phyloP scores from a whole-genome alignment of 2,113 vertebrate genomes.

The Gymnorhina tibicen region DNA sequence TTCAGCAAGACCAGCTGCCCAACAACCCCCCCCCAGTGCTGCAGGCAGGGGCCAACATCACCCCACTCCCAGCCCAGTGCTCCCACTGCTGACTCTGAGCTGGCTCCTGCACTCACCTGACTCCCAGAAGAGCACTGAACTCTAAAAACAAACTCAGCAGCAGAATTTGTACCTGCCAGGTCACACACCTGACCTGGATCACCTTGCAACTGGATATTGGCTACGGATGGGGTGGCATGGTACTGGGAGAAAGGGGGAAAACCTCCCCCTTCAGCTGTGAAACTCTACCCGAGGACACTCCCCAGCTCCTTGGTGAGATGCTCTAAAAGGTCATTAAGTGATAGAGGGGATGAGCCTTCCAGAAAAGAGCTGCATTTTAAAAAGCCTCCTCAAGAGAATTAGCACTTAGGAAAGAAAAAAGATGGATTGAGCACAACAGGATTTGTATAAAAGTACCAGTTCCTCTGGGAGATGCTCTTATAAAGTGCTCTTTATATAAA shows the following conservation, averaged over 20 bases:
- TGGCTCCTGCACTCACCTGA: neutral
- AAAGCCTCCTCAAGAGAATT: neutral
- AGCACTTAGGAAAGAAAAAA: neutral
- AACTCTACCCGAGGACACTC: neutral
- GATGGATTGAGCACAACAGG: neutral
- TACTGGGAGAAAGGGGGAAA: neutral
- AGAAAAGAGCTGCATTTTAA: neutral
- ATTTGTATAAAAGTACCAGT: neutral
- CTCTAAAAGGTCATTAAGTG: neutral
- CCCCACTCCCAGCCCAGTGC: neutral
- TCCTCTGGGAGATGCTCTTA: neutral
- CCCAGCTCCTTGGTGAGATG: neutral
- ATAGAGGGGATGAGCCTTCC: neutral
- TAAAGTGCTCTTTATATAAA: neutral
- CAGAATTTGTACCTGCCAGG: neutral
- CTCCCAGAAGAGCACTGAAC: neutral
- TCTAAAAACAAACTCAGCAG: neutral
- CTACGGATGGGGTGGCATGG: neutral
- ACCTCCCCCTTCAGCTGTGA: neutral
- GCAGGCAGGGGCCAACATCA: neutral
- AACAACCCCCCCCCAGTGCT: neutral
- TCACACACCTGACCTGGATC: neutral
- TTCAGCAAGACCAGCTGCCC: neutral
- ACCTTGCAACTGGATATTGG: neutral
- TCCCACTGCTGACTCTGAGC: neutral